Evolutionary conservation across 2,797 vertebrate species (phyloP).

Genomic region (Acrossocheilus fasciatus): DNA sequence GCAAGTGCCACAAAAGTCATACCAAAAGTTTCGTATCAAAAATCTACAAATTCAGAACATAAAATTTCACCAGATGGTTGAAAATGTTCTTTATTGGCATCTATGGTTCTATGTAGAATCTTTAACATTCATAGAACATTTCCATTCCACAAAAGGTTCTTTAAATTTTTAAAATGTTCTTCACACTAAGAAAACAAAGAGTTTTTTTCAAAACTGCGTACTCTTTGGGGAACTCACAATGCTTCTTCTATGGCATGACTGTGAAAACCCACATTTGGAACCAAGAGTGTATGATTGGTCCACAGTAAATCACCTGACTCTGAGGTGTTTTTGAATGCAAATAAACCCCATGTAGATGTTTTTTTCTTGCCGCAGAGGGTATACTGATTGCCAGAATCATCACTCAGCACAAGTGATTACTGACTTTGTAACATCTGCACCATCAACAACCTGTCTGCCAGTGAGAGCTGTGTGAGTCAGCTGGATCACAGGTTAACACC

Average conservation of each 20-base stretch:
- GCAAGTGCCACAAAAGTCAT: no score
- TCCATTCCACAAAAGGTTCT: not conserved
- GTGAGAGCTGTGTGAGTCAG: slow-evolving; percentile 23
- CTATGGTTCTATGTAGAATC: not conserved
- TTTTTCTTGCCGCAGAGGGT: not conserved
- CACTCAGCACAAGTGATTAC: slow-evolving; percentile 20
- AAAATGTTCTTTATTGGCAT: not conserved
- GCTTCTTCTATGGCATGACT: not conserved
- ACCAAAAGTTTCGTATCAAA: not conserved
- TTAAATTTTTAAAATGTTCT: not conserved
- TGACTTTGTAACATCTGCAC: slow-evolving; percentile 5
- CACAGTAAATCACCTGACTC: not conserved
- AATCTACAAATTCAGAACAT: not conserved
- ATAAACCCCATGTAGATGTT: not conserved
- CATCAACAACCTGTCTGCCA: not conserved
- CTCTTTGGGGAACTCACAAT: not conserved
- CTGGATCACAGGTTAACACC: slow-evolving; percentile 11
- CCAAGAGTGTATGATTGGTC: not conserved
- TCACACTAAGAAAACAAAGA: not conserved
- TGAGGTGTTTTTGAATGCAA: not conserved
- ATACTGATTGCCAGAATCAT: not conserved
- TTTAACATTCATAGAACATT: not conserved
- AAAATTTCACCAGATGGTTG: not conserved
- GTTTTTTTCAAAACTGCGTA: not conserved
- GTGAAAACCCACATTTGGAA: not conserved